phyloP scores from a whole-genome alignment of 2,113 vertebrate species.

The Cinclus cinclus region DNA sequence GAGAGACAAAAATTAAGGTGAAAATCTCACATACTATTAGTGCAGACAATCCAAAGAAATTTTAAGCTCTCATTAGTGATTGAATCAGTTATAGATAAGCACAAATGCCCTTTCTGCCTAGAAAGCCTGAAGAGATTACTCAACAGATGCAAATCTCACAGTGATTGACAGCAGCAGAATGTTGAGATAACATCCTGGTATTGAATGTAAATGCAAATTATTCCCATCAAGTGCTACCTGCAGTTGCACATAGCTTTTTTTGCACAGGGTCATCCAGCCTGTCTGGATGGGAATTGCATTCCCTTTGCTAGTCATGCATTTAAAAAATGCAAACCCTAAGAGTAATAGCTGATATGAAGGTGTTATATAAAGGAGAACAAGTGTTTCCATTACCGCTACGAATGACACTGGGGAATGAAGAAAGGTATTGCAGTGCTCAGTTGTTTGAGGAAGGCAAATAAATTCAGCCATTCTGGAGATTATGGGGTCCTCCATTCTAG shows the following conservation, averaged over 20 bases:
- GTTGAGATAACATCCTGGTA: neutral
- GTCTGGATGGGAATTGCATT: constrained; percentile 27
- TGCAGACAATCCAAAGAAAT: neutral
- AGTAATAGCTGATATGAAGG: neutral
- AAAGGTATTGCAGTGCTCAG: neutral
- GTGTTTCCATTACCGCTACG: neutral
- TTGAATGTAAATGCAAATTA: neutral
- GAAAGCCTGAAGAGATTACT: constrained; percentile 2
- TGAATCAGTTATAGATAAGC: constrained; percentile 40
- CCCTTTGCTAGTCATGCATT: neutral
- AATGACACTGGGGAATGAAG: neutral
- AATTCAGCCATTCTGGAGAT: constrained; percentile 31
- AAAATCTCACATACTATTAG: neutral
- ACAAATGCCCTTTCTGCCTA: neutral
- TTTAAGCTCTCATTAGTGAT: constrained; percentile 24
- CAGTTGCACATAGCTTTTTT: neutral
- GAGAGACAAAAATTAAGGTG: neutral
- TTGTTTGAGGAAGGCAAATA: constrained; percentile 9
- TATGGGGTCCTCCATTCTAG: neutral
- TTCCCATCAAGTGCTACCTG: neutral
- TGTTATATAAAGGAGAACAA: neutral
- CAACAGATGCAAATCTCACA: neutral
- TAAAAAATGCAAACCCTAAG: constrained; percentile 5
- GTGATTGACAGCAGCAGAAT: neutral
- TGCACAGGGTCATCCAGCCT: neutral